These are phyloP conservation scores for Nymphalis urticae DNA, from an alignment of 2,888 invertebrate species.

Conservation along the genomic window DNA sequence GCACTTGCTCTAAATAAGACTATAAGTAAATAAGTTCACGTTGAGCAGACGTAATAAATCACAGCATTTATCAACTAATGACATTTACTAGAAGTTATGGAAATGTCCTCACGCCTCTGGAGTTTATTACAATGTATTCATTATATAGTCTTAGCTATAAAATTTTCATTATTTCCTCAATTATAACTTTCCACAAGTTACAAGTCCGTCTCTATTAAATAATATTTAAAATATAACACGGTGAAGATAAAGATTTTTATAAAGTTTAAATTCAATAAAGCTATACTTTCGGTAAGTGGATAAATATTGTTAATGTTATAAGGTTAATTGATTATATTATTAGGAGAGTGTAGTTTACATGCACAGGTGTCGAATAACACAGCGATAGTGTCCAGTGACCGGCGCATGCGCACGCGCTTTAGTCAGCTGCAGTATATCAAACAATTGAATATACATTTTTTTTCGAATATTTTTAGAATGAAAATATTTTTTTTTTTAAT, in stretches of 20 bases:
- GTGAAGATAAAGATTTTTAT: too few relatives aligned
- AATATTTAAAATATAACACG: not conserved
- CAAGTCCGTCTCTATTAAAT: not conserved
- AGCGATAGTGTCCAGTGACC: slow-evolving; percentile 28
- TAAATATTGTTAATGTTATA: slow-evolving; percentile 18
- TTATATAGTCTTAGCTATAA: slow-evolving; percentile 1
- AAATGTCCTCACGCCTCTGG: slow-evolving; percentile 21
- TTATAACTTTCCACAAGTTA: not conserved
- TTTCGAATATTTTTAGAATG: too few relatives aligned
- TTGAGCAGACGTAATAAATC: slow-evolving; percentile 27
- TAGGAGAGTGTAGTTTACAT: slow-evolving; percentile 25
- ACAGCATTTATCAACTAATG: slow-evolving; percentile 31
- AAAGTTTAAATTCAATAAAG: too few relatives aligned
- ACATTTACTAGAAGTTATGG: slow-evolving; percentile 31
- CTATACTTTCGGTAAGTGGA: too few relatives aligned
- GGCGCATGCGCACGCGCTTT: slow-evolving; percentile 25
- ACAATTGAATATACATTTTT: not conserved
- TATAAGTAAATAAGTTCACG: slow-evolving; percentile 10
- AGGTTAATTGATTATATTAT: slow-evolving; percentile 33
- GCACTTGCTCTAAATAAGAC: slow-evolving; percentile 8
- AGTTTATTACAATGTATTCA: slow-evolving; percentile 7
- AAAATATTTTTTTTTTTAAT: too few relatives aligned
- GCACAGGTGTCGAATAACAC: slow-evolving; percentile 26
- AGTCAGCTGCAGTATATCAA: slow-evolving; percentile 5
- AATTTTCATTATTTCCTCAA: not conserved